Evolutionary conservation across 2,797 vertebrate genomes (phyloP).

Genomic region (Molossus molossus): DNA sequence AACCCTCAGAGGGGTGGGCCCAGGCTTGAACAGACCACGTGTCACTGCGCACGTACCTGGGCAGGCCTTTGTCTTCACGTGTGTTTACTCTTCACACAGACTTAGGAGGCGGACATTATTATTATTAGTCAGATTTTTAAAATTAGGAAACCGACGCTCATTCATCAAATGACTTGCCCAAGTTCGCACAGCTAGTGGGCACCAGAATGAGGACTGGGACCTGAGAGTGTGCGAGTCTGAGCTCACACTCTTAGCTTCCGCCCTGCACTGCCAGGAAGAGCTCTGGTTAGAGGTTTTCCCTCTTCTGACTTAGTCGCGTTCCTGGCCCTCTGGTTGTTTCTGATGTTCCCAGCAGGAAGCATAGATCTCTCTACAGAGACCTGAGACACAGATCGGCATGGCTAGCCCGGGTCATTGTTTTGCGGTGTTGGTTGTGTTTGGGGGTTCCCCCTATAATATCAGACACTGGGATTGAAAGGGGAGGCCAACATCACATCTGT

Average conservation of each 20-base stretch:
- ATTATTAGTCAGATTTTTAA: not conserved
- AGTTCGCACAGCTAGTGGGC: not conserved
- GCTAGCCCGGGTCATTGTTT: not conserved
- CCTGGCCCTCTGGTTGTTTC: not conserved
- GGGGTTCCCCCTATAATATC: too few relatives aligned
- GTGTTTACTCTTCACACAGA: not conserved
- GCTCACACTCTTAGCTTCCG: not conserved
- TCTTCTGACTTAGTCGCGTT: slow-evolving; percentile 39
- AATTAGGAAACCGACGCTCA: not conserved
- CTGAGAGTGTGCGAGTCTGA: not conserved
- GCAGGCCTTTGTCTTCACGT: not conserved
- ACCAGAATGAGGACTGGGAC: not conserved
- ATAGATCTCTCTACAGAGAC: not conserved
- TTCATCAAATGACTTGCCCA: not conserved
- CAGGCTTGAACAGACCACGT: not conserved
- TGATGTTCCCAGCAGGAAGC: slow-evolving; percentile 17
- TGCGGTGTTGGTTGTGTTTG: not conserved
- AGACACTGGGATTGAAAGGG: not conserved
- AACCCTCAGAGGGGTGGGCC: not conserved
- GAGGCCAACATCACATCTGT: not conserved
- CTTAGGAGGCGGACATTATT: not conserved
- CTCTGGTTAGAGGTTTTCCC: slow-evolving; percentile 67
- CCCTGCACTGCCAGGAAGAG: slow-evolving; percentile 54
- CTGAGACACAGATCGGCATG: too few relatives aligned
- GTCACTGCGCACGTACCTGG: not conserved